These are phyloP conservation scores for Tokudaia tokunoshimensis DNA, from an alignment of 2,797 vertebrate species.

Conservation along the genomic window DNA sequence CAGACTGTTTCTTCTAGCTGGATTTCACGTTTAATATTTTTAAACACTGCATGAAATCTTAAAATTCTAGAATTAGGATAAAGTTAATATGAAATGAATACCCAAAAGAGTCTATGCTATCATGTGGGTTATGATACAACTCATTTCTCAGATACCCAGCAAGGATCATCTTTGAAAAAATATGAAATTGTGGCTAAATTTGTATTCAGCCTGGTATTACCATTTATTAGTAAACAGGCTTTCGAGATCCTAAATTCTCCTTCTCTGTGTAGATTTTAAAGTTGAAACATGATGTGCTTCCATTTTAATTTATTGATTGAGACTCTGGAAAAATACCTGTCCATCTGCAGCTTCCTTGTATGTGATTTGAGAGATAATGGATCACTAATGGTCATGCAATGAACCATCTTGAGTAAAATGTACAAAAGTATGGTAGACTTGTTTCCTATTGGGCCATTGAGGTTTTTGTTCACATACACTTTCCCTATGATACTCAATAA, in stretches of 20 bases:
- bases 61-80: neutral
- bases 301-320: conserved; percentile 35
- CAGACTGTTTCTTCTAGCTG: neutral
- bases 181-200: neutral
- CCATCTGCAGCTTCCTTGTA: neutral
- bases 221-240: neutral
- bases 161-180: neutral
- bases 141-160: neutral
- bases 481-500: neutral
- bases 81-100: neutral
- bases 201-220: neutral
- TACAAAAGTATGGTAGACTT: neutral
- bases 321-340: neutral
- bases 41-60: neutral
- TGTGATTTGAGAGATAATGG: conserved; percentile 46
- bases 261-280: neutral
- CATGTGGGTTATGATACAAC: neutral
- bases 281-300: neutral
- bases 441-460: conserved; percentile 20
- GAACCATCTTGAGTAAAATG: conserved; percentile 47
- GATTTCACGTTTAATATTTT: neutral
- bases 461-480: neutral
- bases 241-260: neutral
- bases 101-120: neutral
- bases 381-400: neutral